These are phyloP conservation scores for Stictocephala bisonia DNA, from an alignment of 2,888 invertebrate species.

Conservation along the genomic window DNA sequence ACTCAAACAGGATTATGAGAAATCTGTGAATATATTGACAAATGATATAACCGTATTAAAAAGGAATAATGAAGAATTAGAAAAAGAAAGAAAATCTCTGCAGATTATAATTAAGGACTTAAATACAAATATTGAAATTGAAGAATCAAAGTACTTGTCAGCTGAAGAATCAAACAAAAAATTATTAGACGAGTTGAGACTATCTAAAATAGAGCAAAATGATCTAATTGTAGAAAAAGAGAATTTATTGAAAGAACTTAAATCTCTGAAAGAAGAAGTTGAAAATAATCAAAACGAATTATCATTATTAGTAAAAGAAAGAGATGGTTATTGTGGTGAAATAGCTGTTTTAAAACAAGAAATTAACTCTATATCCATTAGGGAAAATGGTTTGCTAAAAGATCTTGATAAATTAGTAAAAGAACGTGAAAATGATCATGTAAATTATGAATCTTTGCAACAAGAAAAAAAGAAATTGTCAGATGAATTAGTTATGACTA, in stretches of 20 bases:
- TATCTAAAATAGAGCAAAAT: background rate
- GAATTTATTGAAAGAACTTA: background rate
- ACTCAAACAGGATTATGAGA: no score
- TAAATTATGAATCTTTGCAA: background rate
- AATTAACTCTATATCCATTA: no score
- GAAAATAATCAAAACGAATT: no score
- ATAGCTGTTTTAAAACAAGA: no score
- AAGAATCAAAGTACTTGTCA: background rate
- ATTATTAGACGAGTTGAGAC: background rate
- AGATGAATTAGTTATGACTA: constrained; percentile 5
- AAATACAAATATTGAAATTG: background rate
- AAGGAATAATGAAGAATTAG: no score
- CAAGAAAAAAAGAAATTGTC: constrained; percentile 9
- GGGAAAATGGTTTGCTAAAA: background rate
- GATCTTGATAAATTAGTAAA: constrained; percentile 1
- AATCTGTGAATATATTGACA: no score
- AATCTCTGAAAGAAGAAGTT: background rate
- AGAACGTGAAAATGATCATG: constrained; percentile 6
- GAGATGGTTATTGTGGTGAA: no score
- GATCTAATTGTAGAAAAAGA: background rate
- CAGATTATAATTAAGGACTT: background rate
- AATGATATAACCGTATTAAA: no score
- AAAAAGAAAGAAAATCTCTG: background rate
- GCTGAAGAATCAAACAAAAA: background rate
- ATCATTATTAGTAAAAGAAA: no score